These are phyloP conservation scores for Nematopogon swammerdamellus DNA, from an alignment of 2,888 invertebrate genomes.

Conservation along the genomic window DNA sequence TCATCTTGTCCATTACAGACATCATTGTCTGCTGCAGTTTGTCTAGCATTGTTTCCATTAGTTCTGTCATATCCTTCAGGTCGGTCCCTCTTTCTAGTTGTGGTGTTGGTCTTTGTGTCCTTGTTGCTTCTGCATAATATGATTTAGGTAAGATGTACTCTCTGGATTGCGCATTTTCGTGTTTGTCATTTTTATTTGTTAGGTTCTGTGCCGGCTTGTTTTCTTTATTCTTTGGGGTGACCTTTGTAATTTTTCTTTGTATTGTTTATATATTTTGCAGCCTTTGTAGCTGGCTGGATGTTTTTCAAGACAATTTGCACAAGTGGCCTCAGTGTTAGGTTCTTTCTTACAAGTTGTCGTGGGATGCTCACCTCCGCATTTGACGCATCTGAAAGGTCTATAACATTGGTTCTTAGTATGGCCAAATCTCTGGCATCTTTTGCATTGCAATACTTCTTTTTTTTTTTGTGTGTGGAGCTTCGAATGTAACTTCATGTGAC, in stretches of 20 bases:
- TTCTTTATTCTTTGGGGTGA: too few relatives aligned
- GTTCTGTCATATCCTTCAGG: background rate
- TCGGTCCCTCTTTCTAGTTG: background rate
- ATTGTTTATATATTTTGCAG: background rate
- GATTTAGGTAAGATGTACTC: background rate
- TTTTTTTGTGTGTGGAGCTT: background rate
- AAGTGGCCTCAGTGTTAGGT: background rate
- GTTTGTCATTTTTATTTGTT: too few relatives aligned
- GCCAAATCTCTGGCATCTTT: background rate
- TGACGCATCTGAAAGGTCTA: background rate
- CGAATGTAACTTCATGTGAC: background rate
- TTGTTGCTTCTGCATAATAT: background rate
- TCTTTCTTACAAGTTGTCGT: background rate
- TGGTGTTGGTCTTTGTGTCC: slow-evolving; percentile 5
- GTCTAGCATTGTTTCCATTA: background rate
- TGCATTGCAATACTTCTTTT: background rate
- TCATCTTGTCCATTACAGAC: background rate
- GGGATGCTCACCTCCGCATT: background rate
- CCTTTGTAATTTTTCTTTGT: background rate
- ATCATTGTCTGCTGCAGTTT: background rate
- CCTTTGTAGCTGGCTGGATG: background rate
- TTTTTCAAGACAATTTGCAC: background rate
- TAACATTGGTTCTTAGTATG: background rate
- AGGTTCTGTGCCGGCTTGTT: too few relatives aligned
- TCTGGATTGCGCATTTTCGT: too few relatives aligned